phyloP scores from a whole-genome alignment of 2,797 vertebrate species.

The Semaprochilodus insignis region DNA sequence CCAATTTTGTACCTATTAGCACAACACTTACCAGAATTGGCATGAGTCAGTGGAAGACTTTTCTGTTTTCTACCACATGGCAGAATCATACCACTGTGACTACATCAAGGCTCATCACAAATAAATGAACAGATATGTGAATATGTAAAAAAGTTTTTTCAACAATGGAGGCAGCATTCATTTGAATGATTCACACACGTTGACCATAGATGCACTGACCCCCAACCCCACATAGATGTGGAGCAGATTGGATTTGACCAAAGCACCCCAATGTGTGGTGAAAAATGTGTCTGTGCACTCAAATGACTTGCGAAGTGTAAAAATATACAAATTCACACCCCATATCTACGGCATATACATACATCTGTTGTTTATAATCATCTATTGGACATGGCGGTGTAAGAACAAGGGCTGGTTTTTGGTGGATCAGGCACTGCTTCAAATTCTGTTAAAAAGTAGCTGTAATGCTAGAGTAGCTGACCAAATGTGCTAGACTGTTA shows the following conservation, averaged over 20 bases:
- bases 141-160: background rate
- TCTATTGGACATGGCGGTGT: no score
- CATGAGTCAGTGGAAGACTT: background rate
- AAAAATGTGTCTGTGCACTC: background rate
- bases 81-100: background rate
- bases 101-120: background rate
- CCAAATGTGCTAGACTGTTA: no score
- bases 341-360: background rate
- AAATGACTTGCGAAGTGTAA: background rate
- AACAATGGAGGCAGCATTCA: background rate
- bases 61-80: background rate
- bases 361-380: background rate
- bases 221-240: background rate
- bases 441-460: no score
- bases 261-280: background rate
- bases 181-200: conserved; percentile 7
- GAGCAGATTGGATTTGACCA: background rate
- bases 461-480: no score
- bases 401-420: no score
- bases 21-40: conserved; percentile 20
- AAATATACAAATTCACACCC: background rate
- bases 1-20: conserved; percentile 1
- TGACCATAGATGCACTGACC: background rate
- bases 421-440: no score
- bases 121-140: background rate